Evolutionary conservation across 2,113 vertebrate species (phyloP).

Genomic region (Falcunculus frontatus): DNA sequence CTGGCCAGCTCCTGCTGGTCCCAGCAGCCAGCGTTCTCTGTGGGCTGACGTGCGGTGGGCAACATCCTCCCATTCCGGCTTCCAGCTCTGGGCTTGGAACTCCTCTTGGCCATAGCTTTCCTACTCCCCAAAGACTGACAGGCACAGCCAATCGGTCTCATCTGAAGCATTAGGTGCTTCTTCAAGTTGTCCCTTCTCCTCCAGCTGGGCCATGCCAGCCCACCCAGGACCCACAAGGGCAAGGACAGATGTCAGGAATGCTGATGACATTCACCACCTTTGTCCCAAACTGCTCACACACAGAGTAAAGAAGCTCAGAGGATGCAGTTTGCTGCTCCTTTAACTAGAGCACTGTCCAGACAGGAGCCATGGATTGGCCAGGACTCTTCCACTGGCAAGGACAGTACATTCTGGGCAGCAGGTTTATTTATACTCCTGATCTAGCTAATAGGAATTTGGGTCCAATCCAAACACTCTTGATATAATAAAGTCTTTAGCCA

Average conservation of each 20-base stretch:
- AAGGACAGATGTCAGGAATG: accelerated
- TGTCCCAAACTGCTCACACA: neutral
- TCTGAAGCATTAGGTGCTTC: neutral
- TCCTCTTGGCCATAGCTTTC: neutral
- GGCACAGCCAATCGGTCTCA: neutral
- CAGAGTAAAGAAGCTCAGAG: neutral
- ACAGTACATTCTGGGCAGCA: neutral
- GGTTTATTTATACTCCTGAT: conserved; percentile 18
- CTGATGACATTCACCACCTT: neutral
- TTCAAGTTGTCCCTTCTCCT: neutral
- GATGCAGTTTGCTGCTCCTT: neutral
- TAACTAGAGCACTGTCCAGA: neutral
- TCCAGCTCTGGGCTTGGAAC: neutral
- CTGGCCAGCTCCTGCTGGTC: accelerated
- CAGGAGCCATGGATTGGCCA: neutral
- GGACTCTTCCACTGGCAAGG: neutral
- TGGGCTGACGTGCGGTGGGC: accelerated
- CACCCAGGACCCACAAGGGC: neutral
- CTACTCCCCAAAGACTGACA: accelerated
- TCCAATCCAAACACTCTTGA: neutral
- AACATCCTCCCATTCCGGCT: neutral
- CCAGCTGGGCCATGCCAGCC: neutral
- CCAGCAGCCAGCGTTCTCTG: accelerated
- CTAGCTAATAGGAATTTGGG: conserved; percentile 21
- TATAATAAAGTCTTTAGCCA: neutral